phyloP scores from a whole-genome alignment of 2,113 vertebrate species.

The Hemiprocne comata region DNA sequence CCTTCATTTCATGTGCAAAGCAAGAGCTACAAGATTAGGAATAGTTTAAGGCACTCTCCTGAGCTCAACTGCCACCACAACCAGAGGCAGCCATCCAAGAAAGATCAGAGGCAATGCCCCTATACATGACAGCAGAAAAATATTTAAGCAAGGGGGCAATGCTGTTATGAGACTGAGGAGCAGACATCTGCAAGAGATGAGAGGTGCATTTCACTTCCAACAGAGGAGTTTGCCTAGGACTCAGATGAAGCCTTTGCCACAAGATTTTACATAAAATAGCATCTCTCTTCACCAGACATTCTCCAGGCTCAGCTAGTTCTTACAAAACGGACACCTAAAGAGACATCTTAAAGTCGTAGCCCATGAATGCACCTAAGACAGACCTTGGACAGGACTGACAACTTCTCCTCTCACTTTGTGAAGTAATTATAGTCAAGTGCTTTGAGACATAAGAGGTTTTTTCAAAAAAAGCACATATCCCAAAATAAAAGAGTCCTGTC shows the following conservation, averaged over 20 bases:
- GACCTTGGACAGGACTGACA: background rate
- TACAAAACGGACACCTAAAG: background rate
- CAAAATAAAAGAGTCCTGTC: background rate
- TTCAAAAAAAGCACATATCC: background rate
- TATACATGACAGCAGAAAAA: background rate
- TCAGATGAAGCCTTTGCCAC: background rate
- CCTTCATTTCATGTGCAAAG: slow-evolving; percentile 9
- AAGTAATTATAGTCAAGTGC: background rate
- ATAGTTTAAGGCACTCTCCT: background rate
- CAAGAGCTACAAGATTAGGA: background rate
- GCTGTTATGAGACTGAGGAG: background rate
- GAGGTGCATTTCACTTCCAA: background rate
- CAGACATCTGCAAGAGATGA: background rate
- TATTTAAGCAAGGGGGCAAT: slow-evolving; percentile 4
- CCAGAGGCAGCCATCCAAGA: background rate
- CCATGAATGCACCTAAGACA: background rate
- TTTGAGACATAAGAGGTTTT: background rate
- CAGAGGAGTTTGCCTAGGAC: background rate
- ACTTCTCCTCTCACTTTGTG: background rate
- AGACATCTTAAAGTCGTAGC: background rate
- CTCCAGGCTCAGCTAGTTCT: background rate
- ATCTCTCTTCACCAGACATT: background rate
- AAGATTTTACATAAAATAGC: background rate
- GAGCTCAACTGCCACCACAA: background rate
- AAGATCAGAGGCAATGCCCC: slow-evolving; percentile 19